phyloP scores from a whole-genome alignment of 2,797 vertebrate genomes.

The Nyctalus aviator region DNA sequence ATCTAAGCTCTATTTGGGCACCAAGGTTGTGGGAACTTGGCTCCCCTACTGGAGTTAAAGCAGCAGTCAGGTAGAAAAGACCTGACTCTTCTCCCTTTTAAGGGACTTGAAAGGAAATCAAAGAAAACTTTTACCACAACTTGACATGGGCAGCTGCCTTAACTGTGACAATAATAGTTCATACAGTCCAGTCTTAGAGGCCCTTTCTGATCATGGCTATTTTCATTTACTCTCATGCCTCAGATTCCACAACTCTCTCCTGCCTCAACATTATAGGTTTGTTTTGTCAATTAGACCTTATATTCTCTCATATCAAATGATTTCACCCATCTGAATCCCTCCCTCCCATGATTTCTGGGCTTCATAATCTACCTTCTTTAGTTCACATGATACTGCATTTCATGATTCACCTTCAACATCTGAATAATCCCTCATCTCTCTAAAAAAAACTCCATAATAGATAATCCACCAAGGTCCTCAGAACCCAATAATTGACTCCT shows the following conservation, averaged over 20 bases:
- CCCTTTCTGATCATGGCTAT: neutral
- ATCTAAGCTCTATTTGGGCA: neutral
- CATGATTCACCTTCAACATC: neutral
- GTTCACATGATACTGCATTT: neutral
- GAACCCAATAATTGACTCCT: neutral
- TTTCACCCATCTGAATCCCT: neutral
- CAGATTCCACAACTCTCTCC: neutral
- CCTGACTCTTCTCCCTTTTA: neutral
- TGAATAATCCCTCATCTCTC: neutral
- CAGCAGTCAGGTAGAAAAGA: slow-evolving; percentile 12
- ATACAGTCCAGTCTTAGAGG: neutral
- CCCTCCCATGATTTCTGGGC: neutral
- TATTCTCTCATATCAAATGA: neutral
- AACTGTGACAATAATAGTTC: neutral
- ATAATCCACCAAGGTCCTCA: neutral
- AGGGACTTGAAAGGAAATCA: neutral
- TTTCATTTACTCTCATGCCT: neutral
- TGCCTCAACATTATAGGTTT: neutral
- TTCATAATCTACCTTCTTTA: neutral
- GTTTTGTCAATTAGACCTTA: neutral
- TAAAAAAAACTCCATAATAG: neutral
- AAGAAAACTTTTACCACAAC: neutral
- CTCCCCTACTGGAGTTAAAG: slow-evolving; percentile 23
- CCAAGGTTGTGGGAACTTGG: neutral
- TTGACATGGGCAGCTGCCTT: neutral